Percentiles rank a stretch among this genome's conserved stretches.
Evolutionary conservation across 2,888 invertebrate genomes (phyloP).

Genomic region (Lasioglossum morio): DNA sequence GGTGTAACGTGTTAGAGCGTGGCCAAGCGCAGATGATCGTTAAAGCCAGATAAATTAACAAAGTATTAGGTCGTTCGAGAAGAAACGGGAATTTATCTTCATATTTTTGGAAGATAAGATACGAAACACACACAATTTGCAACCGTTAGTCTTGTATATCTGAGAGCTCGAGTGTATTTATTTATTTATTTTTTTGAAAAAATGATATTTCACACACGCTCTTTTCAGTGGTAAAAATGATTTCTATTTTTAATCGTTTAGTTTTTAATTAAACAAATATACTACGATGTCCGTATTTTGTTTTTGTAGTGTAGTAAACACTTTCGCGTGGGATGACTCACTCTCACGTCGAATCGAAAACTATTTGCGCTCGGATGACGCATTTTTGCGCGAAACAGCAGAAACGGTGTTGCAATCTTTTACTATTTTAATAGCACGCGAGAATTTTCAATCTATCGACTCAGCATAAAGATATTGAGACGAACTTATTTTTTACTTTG

Average conservation of each 20-base stretch:
- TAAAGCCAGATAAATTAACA: background rate
- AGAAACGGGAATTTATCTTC: background rate
- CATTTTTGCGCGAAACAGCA: background rate
- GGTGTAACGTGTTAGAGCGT: constrained; percentile 16
- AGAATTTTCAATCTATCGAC: background rate
- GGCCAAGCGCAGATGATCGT: background rate
- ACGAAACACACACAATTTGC: background rate
- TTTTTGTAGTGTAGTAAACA: background rate
- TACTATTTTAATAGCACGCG: constrained; percentile 1
- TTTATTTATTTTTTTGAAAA: background rate
- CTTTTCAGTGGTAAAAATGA: background rate
- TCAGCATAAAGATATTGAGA: background rate
- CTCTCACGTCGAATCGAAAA: background rate
- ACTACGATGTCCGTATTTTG: background rate
- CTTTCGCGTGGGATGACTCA: background rate
- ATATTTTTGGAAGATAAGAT: background rate
- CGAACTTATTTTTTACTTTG: background rate
- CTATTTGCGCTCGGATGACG: constrained; percentile 1
- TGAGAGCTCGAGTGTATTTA: background rate
- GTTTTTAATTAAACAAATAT: background rate
- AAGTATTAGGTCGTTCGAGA: background rate
- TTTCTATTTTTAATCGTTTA: background rate
- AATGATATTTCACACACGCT: background rate
- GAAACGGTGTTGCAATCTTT: constrained; percentile 2
- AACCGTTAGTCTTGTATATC: background rate